A percentile compares a stretch with the other conserved stretches of the same genome.
Evolutionary conservation across 1,140 invertebrate genomes (phyloP).

Genomic region (Vanessa tameamea): DNA sequence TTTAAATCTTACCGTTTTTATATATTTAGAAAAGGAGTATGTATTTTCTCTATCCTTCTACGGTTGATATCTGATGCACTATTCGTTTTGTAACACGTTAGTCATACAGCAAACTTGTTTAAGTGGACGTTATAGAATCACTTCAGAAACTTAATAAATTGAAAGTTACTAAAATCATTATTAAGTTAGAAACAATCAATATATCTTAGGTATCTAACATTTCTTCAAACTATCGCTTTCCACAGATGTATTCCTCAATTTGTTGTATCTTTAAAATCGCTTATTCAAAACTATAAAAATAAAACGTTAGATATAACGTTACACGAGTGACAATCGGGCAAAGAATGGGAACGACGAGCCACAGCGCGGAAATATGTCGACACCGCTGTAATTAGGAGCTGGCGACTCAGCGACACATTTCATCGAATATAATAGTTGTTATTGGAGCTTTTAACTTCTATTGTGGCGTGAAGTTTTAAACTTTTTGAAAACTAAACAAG

Average conservation of each 20-base stretch:
- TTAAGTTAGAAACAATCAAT: no score
- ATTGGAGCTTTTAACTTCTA: conserved; percentile 22
- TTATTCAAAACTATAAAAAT: conserved; percentile 10
- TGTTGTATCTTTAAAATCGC: conserved; percentile 3
- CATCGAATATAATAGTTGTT: conserved; percentile 25
- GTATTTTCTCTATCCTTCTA: no score
- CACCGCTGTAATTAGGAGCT: conserved; percentile 35
- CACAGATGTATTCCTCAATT: no score
- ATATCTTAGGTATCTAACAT: not conserved
- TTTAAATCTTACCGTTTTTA: no score
- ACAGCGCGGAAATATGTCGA: conserved; percentile 33
- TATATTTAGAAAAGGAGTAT: no score
- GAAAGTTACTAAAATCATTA: no score
- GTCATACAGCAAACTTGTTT: no score
- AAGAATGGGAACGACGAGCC: conserved; percentile 20
- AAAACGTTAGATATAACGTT: conserved; percentile 13
- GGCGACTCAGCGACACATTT: conserved; percentile 27
- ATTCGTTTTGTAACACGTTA: no score
- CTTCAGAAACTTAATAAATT: no score
- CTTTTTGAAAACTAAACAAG: not conserved
- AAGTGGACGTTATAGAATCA: no score
- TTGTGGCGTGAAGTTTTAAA: conserved; percentile 14
- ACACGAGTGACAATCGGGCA: conserved; percentile 26
- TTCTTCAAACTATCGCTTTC: not conserved
- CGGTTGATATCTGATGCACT: no score